These are phyloP conservation scores for Eupithecia dodoneata DNA, from an alignment of 2,888 invertebrate species.

Conservation along the genomic window DNA sequence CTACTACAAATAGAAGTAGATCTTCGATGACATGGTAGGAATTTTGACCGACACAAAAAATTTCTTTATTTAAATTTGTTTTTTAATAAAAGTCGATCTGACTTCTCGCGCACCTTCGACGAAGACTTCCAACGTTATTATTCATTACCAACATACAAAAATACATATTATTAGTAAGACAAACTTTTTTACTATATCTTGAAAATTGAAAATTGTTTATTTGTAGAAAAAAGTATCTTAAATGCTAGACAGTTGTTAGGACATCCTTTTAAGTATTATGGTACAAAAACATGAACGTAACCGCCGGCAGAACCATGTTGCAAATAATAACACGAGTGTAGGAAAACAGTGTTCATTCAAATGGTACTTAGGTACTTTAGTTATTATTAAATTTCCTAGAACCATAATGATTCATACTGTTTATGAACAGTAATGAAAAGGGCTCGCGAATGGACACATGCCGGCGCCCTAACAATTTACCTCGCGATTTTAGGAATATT, in stretches of 20 bases:
- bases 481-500: not conserved
- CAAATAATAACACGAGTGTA: not conserved
- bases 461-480: not conserved
- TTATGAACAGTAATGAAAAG: not conserved
- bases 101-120: not conserved
- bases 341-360: not conserved
- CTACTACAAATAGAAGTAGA: no score
- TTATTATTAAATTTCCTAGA: constrained; percentile 3
- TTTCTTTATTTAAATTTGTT: no score
- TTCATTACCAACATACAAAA: no score
- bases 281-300: not conserved
- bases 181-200: no score
- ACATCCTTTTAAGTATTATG: no score
- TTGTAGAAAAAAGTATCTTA: no score
- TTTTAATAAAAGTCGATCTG: not conserved
- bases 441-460: not conserved
- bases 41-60: not conserved
- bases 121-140: not conserved
- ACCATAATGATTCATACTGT: not conserved
- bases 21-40: not conserved
- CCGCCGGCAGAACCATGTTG: not conserved
- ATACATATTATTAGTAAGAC: no score
- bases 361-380: not conserved
- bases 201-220: no score
- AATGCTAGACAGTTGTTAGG: no score